A percentile compares a stretch with the other conserved stretches of the same genome.
These are phyloP conservation scores for Rhinichthys klamathensis DNA, from an alignment of 2,113 vertebrate species.

Conservation along the genomic window DNA sequence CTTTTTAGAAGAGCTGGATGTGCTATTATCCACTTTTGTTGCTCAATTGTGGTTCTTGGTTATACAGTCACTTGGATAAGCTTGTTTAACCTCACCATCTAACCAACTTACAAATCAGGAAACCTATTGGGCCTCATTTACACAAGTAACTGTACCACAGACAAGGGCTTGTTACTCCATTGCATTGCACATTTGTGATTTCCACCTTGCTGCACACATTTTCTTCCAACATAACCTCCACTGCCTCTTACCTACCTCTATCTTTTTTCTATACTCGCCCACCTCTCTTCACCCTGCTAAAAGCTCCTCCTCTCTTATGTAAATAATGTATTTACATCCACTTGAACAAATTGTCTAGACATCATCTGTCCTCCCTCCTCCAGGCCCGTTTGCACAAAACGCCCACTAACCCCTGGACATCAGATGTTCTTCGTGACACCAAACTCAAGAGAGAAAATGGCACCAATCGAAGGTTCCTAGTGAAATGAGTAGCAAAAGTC, in stretches of 20 bases:
- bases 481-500: neutral
- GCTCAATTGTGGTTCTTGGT: neutral
- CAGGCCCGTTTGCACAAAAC: neutral
- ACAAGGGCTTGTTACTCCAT: neutral
- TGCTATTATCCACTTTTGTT: neutral
- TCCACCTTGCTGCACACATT: conserved; percentile 1
- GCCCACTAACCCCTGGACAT: neutral
- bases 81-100: neutral
- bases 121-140: neutral
- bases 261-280: neutral
- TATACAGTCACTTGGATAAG: neutral
- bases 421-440: neutral
- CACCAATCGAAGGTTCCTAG: neutral
- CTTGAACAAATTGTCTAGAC: conserved; percentile 21
- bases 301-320: conserved; percentile 27
- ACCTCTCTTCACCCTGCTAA: neutral
- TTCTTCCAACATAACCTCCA: conserved; percentile 8
- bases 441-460: conserved; percentile 4
- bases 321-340: conserved; percentile 2
- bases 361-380: conserved; percentile 1
- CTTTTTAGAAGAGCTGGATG: neutral
- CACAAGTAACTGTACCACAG: conserved; percentile 7
- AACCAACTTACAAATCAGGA: conserved; percentile 5
- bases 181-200: neutral
- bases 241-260: neutral